Evolutionary conservation across 1,140 invertebrate species (phyloP).

Genomic region (Brachionus rubens): DNA sequence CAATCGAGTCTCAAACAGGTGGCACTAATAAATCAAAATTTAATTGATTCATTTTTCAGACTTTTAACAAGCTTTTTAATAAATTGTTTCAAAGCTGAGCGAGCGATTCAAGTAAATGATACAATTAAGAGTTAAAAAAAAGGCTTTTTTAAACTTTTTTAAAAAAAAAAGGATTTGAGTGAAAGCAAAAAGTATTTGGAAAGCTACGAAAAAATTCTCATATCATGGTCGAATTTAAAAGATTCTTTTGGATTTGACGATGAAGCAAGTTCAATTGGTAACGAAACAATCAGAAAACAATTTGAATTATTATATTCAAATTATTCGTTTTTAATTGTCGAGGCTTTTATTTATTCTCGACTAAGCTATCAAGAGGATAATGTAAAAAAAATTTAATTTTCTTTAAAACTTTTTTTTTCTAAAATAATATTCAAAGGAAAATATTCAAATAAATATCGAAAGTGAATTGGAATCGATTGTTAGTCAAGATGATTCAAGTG

Average conservation of each 20-base stretch:
- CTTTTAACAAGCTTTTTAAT: background rate
- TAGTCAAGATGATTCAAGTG: background rate
- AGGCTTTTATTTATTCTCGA: conserved; percentile 20
- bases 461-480: background rate
- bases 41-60: conserved; percentile 12
- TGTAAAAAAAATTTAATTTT: background rate
- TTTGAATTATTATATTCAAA: conserved; percentile 4
- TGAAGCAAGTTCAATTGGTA: background rate
- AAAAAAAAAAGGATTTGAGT: background rate
- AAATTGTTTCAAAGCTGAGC: conserved; percentile 46
- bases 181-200: conserved; percentile 38
- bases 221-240: conserved; percentile 33
- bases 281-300: background rate
- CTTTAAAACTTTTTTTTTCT: background rate
- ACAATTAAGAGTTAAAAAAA: background rate
- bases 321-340: conserved; percentile 26
- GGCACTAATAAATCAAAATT: background rate
- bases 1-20: conserved; percentile 4
- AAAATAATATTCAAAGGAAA: background rate
- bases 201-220: conserved; percentile 38
- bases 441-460: background rate
- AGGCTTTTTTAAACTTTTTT: background rate
- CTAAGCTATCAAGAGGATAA: background rate
- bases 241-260: background rate
- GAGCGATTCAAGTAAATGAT: background rate